Base-by-base conservation (phyloP, 2,797 vertebrate genomes). In the Sylvia borin region DNA sequence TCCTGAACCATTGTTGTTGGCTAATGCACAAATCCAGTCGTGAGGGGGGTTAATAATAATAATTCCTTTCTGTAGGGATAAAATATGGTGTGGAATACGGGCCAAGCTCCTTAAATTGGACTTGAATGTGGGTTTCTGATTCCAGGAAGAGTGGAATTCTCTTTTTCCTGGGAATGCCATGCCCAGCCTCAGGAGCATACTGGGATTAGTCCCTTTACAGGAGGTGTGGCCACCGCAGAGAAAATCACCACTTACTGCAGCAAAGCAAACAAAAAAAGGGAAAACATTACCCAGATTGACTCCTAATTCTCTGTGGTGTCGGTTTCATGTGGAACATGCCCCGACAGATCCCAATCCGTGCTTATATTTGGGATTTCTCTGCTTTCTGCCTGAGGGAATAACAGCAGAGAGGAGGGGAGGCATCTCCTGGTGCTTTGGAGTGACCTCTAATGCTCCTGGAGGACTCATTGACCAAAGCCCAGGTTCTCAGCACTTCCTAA, bases 221-320 rank as follows among this genome's bases (percentile, higher is more conserved):
- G 92, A 92, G 91, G 83, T 76, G 92, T 85, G 90, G 88, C 73
- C 89, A 55, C 91, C 92, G 4, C 92, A 70, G 91, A 53, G 91
- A 92, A 95, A 96, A 96, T 90, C 72, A 88, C 62, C 83, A 61
- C 87, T 85, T 57, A 61, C 8, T 71, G 74, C 9, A 95, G 85
- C 61, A 85, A 50, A 94, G 92, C 80, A 89, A 87, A 76, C 72
- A 64, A 67, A 89, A 89, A 89, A 77, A 77, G 71, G 85, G 68
- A 68, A 80, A 93, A 57, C 88, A 43, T 76, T 50, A 12, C 84
- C 88, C 90, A 71, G 64, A 38, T 17, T 58, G 80, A 22, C 85
- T 94, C 80, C 79, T 84, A 0, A 64, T 86, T 58, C 77, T 62
- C 90, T 66, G 78, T 42, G 78, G 20, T 77, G 55, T 34, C 1